A percentile compares a stretch with the other conserved stretches of the same genome.
Evolutionary conservation across 37 sponge, comb jelly and placozoan genomes (phyloP).

Genomic region (Theonella swinhoei): DNA sequence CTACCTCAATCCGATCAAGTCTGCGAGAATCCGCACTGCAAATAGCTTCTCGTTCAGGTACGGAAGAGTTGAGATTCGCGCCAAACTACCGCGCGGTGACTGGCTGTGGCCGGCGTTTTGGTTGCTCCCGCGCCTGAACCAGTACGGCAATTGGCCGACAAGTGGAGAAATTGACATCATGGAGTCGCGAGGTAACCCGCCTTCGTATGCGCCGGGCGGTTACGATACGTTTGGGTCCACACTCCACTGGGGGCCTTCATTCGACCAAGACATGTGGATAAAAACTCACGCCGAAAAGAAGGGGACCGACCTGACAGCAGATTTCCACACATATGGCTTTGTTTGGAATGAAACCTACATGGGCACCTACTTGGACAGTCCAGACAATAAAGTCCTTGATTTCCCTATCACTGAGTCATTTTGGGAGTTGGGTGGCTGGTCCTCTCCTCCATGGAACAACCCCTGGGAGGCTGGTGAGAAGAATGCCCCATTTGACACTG

Average conservation of each 20-base stretch:
- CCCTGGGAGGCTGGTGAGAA: slow-evolving; percentile 62
- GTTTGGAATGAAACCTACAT: slow-evolving; percentile 90
- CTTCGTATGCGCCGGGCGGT: slow-evolving; percentile 72
- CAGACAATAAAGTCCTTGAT: slow-evolving; percentile 51
- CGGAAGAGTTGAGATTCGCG: slow-evolving; percentile 72
- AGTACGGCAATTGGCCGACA: slow-evolving; percentile 81
- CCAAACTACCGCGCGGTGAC: slow-evolving; percentile 77
- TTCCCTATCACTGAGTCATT: slow-evolving; percentile 69
- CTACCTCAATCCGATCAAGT: slow-evolving; percentile 77
- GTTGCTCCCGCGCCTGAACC: slow-evolving; percentile 68
- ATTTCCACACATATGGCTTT: slow-evolving; percentile 76
- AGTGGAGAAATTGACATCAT: slow-evolving; percentile 92
- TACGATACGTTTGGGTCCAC: slow-evolving; percentile 74
- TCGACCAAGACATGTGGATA: slow-evolving; percentile 28
- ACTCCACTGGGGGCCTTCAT: slow-evolving; percentile 70
- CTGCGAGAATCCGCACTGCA: slow-evolving; percentile 68
- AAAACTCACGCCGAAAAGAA: slow-evolving; percentile 32
- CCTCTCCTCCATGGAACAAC: slow-evolving; percentile 49
- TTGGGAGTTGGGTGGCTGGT: slow-evolving; percentile 70
- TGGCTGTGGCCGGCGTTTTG: slow-evolving; percentile 90
- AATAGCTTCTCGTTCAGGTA: slow-evolving; percentile 74
- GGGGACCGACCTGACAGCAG: slow-evolving; percentile 56
- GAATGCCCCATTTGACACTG: slow-evolving; percentile 73
- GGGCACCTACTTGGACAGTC: slow-evolving; percentile 76
- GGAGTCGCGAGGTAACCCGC: slow-evolving; percentile 80